Base-by-base conservation (phyloP, 2,113 vertebrate species). In the Benthochromis sp. region DNA sequence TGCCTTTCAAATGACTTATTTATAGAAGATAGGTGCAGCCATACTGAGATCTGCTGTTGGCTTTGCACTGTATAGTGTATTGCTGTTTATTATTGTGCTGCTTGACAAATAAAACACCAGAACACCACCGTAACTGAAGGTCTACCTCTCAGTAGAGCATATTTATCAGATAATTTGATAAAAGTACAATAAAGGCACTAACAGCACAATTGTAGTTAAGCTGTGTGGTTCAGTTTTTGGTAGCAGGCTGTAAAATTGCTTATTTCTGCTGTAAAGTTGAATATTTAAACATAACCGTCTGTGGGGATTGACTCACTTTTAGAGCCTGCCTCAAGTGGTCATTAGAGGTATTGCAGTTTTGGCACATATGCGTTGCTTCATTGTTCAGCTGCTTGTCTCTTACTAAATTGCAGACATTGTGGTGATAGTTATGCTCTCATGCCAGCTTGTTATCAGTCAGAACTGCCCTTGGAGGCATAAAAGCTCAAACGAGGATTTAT, bases 141-240 rank as follows among this genome's bases (percentile, higher is more conserved):
- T 71, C 63, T 1, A 16, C 38, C 1, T 43, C 21, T 8, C 69
- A 76, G 14, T 2, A 76, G 69, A 45, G 4, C 4, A 0, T 17
- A 76, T 76, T 45, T 76, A 43, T 76, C 69, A 29, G 21, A 76
- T 76, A 27, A 45, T 29, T 73, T 0, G 14, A 73, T 17, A 73
- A 73, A 73, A 45, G 2, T 27, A 5, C 21, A 45, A 16, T 73
- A 27, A 45, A 73, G 40, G 40, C n/a, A 27, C 0, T 24, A 45
- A 27, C 21, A 27, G 38, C 9, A 47, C 40, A 73, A 29, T 29
- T 17, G 3, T 27, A 29, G 21, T 73, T 0, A 0, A 45, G 38
- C 24, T 24, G 2, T 27, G 5, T 6, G 19, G 38, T 43, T 73
- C 13, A 10, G 36, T 21, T 43, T 1, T 71, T 10, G 5, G 63